Base-by-base conservation (phyloP, 2,797 vertebrate genomes). In the Sebastes steindachneri region DNA sequence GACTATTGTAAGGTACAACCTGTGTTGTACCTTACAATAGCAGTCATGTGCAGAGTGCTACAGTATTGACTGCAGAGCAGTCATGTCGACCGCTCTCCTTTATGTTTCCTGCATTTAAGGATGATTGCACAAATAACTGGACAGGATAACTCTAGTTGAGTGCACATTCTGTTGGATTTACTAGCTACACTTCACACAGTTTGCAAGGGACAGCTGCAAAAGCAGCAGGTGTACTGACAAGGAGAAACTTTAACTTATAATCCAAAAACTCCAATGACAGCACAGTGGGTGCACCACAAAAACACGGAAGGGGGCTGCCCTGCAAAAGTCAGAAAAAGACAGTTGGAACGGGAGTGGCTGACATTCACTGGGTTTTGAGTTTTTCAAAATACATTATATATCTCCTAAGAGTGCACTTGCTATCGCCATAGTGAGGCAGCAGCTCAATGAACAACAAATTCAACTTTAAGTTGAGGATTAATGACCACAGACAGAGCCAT, bases 401-500 rank as follows among this genome's bases (percentile, higher is more conserved):
- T 5, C 4, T 68, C 29, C 35, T 19, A 1, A 60, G 29, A 31
- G 48, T 67, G 3, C 17, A 26, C 29, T 67, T 7, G 17, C 7
- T 5, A 10, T 4, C 3, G 1, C 23, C 17, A 31, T 7, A 29
- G 35, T 21, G 58, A 76, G 17, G 26, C 37, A 79, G 65, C 57
- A 66, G 74, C 68, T 69, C 45, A 58, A 2, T 33, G 17, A 75
- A 68, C 17, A 74, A 77, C 57, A 41, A 11, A 59, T 71, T 53
- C 8, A 60, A 11, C 65, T 72, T 67, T 31, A 80, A 45, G 21
- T 58, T 28, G 45, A 77, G 23, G 67, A 86, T 57, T 70, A 71
- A 71, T 71, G 28, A 83, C 53, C 68, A 62, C 35, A 66, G 79
- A 76, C 29, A 66, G 79, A 78, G 53, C 11, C 54, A 41, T 3